Evolutionary conservation across 2,797 vertebrate genomes (phyloP).

Genomic region (Enteromius argenteus): DNA sequence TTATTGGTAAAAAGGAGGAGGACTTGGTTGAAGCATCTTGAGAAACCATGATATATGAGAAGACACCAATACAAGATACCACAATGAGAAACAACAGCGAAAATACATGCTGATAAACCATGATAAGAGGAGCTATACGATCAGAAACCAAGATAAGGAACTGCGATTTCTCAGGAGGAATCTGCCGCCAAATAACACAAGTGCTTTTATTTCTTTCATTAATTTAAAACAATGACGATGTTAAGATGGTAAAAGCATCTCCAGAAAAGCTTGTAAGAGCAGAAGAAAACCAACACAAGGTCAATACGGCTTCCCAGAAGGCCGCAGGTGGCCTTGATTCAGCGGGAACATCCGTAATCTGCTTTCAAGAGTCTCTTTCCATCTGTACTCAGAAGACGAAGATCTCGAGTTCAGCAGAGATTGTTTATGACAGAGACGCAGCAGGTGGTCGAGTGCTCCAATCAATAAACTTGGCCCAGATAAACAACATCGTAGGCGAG

Average conservation of each 20-base stretch:
- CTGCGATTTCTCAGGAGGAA: not conserved
- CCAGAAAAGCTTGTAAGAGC: not conserved
- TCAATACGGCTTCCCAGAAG: not conserved
- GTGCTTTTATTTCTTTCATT: not conserved
- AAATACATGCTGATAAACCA: not conserved
- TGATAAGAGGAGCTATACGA: not conserved
- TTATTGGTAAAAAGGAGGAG: not conserved
- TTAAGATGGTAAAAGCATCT: not conserved
- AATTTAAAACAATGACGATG: not conserved
- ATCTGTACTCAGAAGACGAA: not conserved
- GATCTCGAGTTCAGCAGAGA: not conserved
- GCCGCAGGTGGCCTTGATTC: not conserved
- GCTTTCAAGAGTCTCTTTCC: conserved; percentile 20
- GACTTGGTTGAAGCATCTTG: not conserved
- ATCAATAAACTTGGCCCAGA: not conserved
- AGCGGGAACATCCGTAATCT: conserved; percentile 10
- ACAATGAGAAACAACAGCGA: no score
- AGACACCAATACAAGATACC: not conserved
- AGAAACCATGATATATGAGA: not conserved
- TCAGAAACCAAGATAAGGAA: not conserved
- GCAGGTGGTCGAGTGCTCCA: conserved; percentile 12
- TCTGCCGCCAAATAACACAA: not conserved
- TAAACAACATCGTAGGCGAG: not conserved
- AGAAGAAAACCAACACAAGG: not conserved
- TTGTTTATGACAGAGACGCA: not conserved